Evolutionary conservation across 2,888 invertebrate species (phyloP).

Genomic region (Matsumyia berberina): DNA sequence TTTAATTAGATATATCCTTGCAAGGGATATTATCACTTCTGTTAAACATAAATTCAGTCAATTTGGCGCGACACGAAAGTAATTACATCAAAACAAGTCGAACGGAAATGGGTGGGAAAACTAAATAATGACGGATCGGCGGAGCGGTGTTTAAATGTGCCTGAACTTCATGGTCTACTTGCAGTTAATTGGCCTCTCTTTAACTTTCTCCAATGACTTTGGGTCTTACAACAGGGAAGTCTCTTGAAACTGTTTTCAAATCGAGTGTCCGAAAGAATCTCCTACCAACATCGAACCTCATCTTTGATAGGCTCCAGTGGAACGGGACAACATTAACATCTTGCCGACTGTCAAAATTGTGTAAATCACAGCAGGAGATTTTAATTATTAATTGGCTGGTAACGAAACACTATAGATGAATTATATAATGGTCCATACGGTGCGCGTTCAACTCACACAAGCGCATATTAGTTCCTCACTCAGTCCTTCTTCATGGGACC

Average conservation of each 20-base stretch:
- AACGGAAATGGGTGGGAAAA: constrained; percentile 9
- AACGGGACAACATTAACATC: constrained; percentile 14
- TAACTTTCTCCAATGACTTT: constrained; percentile 28
- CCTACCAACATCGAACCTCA: constrained; percentile 7
- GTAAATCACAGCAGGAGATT: constrained; percentile 51
- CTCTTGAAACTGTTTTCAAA: constrained; percentile 5
- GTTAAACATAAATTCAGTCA: constrained; percentile 29
- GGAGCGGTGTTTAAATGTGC: background rate
- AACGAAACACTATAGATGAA: constrained; percentile 16
- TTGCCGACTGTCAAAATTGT: constrained; percentile 36
- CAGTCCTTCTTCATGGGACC: background rate
- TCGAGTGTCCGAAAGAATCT: constrained; percentile 42
- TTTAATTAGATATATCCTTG: constrained; percentile 56
- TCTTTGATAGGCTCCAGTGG: constrained; percentile 2
- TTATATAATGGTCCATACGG: constrained; percentile 9
- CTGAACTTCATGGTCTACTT: background rate
- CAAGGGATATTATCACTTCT: constrained; percentile 26
- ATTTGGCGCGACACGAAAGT: constrained; percentile 42
- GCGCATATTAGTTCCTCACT: constrained; percentile 1
- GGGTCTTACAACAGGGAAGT: constrained; percentile 8
- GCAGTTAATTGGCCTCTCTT: background rate
- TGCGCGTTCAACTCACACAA: constrained; percentile 39
- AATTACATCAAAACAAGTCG: constrained; percentile 21
- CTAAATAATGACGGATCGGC: background rate
- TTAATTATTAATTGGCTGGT: constrained; percentile 43